Base-by-base conservation (phyloP, 2,113 vertebrate genomes). In the Passer domesticus region DNA sequence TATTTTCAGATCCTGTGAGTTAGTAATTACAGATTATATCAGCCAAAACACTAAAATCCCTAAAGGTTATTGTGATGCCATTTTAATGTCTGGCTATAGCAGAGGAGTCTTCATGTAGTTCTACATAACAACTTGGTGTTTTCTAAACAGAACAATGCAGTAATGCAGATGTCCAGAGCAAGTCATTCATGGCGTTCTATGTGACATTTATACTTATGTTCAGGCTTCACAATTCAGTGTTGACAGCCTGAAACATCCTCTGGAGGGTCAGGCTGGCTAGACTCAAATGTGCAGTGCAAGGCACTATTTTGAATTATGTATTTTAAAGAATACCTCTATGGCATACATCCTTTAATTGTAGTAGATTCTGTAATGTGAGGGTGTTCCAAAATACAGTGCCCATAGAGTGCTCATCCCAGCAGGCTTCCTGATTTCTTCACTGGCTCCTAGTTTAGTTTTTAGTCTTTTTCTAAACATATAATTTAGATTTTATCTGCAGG, bases 161-260 rank as follows among this genome's bases (percentile, higher is more conserved):
- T 11, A n/a, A n/a, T 0, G 0, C 7, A 20, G 6, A 11, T 79
- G 13, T 66, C 15, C 41, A 87, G 25, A 47, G 6, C 5, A 66
- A 8, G 13, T 37, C 30, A 14, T 21, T n/a, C 69, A 30, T 0
- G 3, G 11, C 56, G 8, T 13, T 62, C 30, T 58, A 20, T 0
- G 0, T 49, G 11, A 35, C 6, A 24, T 58, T 89, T 79, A 41
- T 27, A 37, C 14, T 10, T 28, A 7, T 15, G 11, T n/a, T 75
- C 37, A 50, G 10, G 10, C 10, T 83, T 63, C 73, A 76, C 7
- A 53, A 15, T 27, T 72, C 47, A 20, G 9, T 33, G 4, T 17
- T 18, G 10, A 56, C 28, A 89, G 16, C 6, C 56, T 47, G 21
- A 5, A 67, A 33, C 7, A 41, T 49, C 53, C 27, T 76, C 24